phyloP scores from a whole-genome alignment of 1,140 invertebrate species.

The Drosophila micromelanica region DNA sequence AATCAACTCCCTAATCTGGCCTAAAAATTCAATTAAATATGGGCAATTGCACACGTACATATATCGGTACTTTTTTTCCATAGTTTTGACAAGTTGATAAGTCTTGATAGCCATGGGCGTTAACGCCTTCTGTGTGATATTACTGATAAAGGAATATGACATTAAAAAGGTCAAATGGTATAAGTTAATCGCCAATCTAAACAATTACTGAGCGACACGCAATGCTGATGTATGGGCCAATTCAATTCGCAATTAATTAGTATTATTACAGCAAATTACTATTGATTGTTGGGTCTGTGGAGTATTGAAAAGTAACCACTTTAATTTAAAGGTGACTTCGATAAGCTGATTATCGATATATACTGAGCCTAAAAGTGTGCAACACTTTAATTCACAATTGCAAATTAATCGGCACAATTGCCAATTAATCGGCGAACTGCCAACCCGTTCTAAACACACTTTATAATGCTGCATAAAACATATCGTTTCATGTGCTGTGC shows the following conservation, averaged over 20 bases:
- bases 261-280: conserved; percentile 24
- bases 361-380: conserved; percentile 27
- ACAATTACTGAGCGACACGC: conserved; percentile 9
- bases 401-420: background rate
- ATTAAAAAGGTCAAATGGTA: conserved; percentile 5
- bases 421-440: conserved; percentile 6
- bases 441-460: conserved; percentile 8
- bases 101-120: background rate
- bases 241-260: conserved; percentile 16
- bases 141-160: conserved; percentile 8
- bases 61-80: background rate
- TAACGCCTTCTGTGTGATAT: background rate
- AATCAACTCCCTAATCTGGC: conserved; percentile 19
- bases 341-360: conserved; percentile 5
- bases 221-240: background rate
- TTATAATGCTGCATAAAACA: background rate
- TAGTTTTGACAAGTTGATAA: conserved; percentile 17
- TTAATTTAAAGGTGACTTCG: conserved; percentile 10
- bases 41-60: conserved; percentile 27
- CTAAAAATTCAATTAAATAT: conserved; percentile 29
- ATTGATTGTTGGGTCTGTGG: conserved; percentile 8
- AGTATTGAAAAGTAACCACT: conserved; percentile 3
- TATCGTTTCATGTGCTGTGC: background rate
- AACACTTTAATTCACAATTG: background rate
- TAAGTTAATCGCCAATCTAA: conserved; percentile 9